These are phyloP conservation scores for Opisthograptis luteolata DNA, from an alignment of 2,888 invertebrate genomes.

Conservation along the genomic window DNA sequence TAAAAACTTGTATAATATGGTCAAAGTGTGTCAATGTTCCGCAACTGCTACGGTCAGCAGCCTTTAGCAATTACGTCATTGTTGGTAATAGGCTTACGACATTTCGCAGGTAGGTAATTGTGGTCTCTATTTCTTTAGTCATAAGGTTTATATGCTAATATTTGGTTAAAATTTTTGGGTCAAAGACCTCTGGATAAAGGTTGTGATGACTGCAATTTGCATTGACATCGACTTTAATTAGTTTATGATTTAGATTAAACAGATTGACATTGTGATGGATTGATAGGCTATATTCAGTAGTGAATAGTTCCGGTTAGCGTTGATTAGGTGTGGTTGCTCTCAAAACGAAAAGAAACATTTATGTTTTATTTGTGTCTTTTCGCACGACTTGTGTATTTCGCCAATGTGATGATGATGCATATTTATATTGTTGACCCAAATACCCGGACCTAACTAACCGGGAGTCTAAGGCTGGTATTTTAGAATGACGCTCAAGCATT, in stretches of 20 bases:
- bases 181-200: conserved; percentile 44
- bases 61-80: conserved; percentile 59
- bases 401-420: too few species aligned
- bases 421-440: too few species aligned
- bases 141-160: conserved; percentile 1
- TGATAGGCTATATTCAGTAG: too few species aligned
- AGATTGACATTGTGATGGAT: too few species aligned
- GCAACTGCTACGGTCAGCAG: conserved; percentile 46
- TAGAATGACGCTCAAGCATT: too few species aligned
- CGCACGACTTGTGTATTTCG: too few species aligned
- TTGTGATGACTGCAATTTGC: conserved; percentile 34
- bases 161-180: conserved; percentile 40
- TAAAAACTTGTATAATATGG: conserved; percentile 36
- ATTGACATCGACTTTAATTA: conserved; percentile 34
- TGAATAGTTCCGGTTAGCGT: too few species aligned
- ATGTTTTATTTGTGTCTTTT: too few species aligned
- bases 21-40: conserved; percentile 60
- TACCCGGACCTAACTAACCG: too few species aligned
- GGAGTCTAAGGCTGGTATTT: too few species aligned
- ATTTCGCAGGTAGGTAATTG: conserved; percentile 41
- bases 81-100: conserved; percentile 51
- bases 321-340: too few species aligned
- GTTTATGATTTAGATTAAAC: background rate
- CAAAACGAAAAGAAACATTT: too few species aligned
- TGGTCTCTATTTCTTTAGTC: conserved; percentile 6